Conservation (phyloP, 2,113 vertebrate species). For the Todiramphus chloris region DNA sequence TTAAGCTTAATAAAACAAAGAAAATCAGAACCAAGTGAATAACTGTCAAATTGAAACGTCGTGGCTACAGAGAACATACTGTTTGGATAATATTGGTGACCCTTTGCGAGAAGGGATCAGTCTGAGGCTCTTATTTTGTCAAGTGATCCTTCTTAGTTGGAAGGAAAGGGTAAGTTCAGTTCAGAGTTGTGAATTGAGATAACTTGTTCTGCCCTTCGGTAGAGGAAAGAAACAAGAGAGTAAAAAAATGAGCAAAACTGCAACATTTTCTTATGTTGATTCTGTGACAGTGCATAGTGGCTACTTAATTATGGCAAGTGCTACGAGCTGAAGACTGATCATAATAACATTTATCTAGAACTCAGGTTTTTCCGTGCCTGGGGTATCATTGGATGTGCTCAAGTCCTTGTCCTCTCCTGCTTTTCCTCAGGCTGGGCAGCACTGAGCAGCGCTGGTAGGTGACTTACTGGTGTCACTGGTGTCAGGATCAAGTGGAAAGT, state of each 20-base stretch:
- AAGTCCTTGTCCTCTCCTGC: conserved; percentile 70
- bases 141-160: not conserved
- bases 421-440: conserved; percentile 69
- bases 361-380: conserved; percentile 69
- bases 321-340: conserved; percentile 62
- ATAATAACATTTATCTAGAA: conserved; percentile 62
- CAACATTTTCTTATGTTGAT: conserved; percentile 25
- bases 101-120: not conserved
- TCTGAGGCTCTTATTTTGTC: not conserved
- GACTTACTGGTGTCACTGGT: conserved; percentile 63
- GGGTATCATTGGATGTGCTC: conserved; percentile 67
- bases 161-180: not conserved
- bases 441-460: conserved; percentile 67
- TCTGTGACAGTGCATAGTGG: conserved; percentile 57
- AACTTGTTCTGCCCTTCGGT: not conserved
- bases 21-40: not conserved
- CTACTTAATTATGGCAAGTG: conserved; percentile 51
- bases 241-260: conserved; percentile 30
- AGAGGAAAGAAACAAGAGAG: not conserved
- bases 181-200: not conserved
- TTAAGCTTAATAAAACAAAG: not conserved
- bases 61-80: not conserved
- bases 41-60: not conserved
- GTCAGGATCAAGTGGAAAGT: conserved; percentile 71
- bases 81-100: not conserved